These are phyloP conservation scores for Drosophila mimetica DNA, from an alignment of 2,888 invertebrate species.

Conservation along the genomic window DNA sequence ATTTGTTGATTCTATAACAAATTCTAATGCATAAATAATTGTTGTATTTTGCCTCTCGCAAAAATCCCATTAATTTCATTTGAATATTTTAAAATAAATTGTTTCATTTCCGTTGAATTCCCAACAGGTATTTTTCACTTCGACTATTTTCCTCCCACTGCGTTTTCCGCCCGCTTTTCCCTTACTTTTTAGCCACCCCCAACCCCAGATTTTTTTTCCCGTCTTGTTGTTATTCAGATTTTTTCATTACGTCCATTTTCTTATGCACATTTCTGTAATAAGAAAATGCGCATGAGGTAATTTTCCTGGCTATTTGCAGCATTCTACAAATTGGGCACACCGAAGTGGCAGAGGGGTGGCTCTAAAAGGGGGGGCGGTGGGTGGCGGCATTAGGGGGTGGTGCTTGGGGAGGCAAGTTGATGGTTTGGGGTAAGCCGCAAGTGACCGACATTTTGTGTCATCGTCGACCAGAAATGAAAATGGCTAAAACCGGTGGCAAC, in stretches of 20 bases:
- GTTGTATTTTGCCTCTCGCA: background rate
- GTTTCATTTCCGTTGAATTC: constrained; percentile 14
- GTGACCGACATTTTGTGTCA: constrained; percentile 77
- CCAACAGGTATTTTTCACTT: constrained; percentile 10
- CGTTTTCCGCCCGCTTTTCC: constrained; percentile 5
- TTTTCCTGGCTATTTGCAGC: constrained; percentile 79
- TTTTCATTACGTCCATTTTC: constrained; percentile 77
- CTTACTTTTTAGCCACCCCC: background rate
- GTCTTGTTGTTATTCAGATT: constrained; percentile 40
- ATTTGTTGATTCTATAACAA: no score
- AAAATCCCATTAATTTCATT: background rate
- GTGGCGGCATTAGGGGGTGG: no score
- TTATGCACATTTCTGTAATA: constrained; percentile 77
- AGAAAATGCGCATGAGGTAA: constrained; percentile 80
- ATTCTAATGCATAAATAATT: constrained; percentile 1
- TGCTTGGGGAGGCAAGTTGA: constrained; percentile 4
- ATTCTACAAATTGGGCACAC: constrained; percentile 69
- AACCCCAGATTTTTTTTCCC: no score
- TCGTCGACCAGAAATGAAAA: constrained; percentile 73
- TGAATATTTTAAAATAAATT: constrained; percentile 20
- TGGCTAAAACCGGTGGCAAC: constrained; percentile 71
- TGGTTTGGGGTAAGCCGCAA: constrained; percentile 67
- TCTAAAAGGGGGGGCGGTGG: background rate
- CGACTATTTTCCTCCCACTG: background rate
- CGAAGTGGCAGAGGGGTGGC: background rate